Base-by-base conservation (phyloP, 2,888 invertebrate genomes). In the Charanyca ferruginea region DNA sequence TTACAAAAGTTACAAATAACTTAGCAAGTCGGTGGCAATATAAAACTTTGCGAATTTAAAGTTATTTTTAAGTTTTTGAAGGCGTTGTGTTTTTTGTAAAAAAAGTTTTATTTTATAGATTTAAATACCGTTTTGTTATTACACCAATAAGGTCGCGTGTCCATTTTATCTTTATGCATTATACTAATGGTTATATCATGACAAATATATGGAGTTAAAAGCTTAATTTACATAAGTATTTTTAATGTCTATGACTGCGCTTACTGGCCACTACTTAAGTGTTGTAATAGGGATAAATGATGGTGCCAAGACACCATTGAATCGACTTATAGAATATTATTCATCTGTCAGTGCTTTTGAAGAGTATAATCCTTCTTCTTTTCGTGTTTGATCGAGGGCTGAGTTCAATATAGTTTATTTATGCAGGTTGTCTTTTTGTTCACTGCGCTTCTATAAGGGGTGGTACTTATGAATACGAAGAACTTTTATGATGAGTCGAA, bases 201-300 rank as follows among this genome's bases (percentile, higher is more conserved):
- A 73, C 61, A 73, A 78, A 78, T 70, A 64, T 74, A 68, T 57
- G 52, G 62, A 62, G 58, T 67, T 77, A 72, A 77, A 70, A 78
- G 75, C 66, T 62, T 59, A 59, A 75, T 78, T 80, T 73, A 78
- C 73, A 80, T 80, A 78, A 70, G 66, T 72, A 67, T 77, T 66
- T 79, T 74, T 74, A 73, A 79, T 63, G 66, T 71, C 68, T 65
- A 66, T 54, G 20, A 54, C 41, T 54, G 49, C 41, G 57, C 23
- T 63, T 65, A 54, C 18, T 35, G 38, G 20, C 3, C 9, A 49
- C 25, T 22, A 35, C 45, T 64, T 57, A 57, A 61, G 59, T 64
- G 71, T 71, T 71, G 69, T 76, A 73, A 76, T 54, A 32, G 53
- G 49, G n/a, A 66, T 67, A 66, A 73, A 69, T 79, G 20, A 66